Conservation (phyloP, 53 echinoderm and acorn worm genomes). For the Echinometra lucunter region DNA sequence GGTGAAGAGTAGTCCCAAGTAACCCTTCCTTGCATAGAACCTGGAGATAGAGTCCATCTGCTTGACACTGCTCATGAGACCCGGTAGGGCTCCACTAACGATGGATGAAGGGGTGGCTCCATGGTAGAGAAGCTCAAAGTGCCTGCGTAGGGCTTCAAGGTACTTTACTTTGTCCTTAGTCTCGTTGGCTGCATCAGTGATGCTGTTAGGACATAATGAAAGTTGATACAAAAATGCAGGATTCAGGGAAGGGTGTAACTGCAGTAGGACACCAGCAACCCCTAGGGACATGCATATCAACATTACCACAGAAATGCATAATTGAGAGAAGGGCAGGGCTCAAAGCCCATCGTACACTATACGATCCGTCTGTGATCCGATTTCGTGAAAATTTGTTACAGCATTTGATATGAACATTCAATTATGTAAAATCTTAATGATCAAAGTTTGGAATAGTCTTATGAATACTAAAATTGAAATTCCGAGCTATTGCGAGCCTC, state of each 20-base stretch:
- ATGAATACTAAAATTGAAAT: too few species aligned
- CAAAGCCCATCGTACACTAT: too few species aligned
- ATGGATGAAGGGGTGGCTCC: conserved; percentile 88
- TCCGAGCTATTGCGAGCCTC: too few species aligned
- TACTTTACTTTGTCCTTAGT: conserved; percentile 98
- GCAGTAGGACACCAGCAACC: too few species aligned
- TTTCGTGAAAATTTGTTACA: too few species aligned
- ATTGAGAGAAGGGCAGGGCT: too few species aligned
- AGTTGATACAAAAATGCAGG: not conserved
- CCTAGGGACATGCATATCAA: too few species aligned
- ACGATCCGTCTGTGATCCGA: too few species aligned
- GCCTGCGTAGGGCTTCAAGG: conserved; percentile 87
- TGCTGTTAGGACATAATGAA: conserved; percentile 66
- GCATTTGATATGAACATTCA: too few species aligned
- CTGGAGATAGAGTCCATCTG: conserved; percentile 99
- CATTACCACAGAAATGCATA: too few species aligned
- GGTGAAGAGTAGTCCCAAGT: conserved; percentile 93
- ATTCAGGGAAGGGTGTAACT: not conserved
- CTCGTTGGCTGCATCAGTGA: conserved; percentile 98
- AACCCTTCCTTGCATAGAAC: conserved; percentile 92
- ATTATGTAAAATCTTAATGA: too few species aligned
- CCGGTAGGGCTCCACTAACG: conserved; percentile 88
- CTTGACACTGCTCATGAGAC: conserved; percentile 93
- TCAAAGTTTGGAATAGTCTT: too few species aligned
- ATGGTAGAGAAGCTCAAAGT: conserved; percentile 94